Percentiles rank a stretch among this genome's conserved stretches.
Evolutionary conservation across 2,113 vertebrate species (phyloP).

Genomic region (Thunnus thynnus): DNA sequence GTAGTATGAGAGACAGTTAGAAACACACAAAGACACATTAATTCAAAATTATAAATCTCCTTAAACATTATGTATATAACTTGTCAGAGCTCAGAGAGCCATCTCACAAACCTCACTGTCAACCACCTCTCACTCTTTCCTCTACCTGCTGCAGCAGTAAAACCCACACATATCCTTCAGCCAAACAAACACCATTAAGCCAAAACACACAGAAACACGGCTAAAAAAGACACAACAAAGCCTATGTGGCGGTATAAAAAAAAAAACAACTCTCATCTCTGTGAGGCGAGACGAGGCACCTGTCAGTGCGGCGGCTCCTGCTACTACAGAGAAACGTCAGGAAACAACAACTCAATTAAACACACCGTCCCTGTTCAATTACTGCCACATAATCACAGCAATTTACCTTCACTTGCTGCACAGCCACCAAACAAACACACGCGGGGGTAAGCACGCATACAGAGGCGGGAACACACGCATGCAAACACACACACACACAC

Average conservation of each 20-base stretch:
- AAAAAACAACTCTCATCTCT: constrained; percentile 43
- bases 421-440: constrained; percentile 75
- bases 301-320: constrained; percentile 72
- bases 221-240: constrained; percentile 69
- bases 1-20: not conserved
- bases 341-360: constrained; percentile 86
- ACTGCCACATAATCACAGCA: constrained; percentile 85
- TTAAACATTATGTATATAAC: constrained; percentile 29
- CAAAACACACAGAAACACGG: constrained; percentile 54
- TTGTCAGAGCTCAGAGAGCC: constrained; percentile 26
- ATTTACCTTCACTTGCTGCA: constrained; percentile 76
- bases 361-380: constrained; percentile 86
- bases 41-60: constrained; percentile 25
- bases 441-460: constrained; percentile 27
- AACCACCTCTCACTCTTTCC: not conserved
- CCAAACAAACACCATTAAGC: constrained; percentile 55
- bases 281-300: constrained; percentile 71
- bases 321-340: constrained; percentile 78
- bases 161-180: constrained; percentile 30
- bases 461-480: constrained; percentile 20
- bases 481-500: not conserved
- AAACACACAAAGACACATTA: constrained; percentile 3
- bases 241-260: constrained; percentile 48
- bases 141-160: constrained; percentile 41
- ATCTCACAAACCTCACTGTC: constrained; percentile 4